Base-by-base conservation (phyloP, 1,140 invertebrate species). In the Cryptotermes secundus region DNA sequence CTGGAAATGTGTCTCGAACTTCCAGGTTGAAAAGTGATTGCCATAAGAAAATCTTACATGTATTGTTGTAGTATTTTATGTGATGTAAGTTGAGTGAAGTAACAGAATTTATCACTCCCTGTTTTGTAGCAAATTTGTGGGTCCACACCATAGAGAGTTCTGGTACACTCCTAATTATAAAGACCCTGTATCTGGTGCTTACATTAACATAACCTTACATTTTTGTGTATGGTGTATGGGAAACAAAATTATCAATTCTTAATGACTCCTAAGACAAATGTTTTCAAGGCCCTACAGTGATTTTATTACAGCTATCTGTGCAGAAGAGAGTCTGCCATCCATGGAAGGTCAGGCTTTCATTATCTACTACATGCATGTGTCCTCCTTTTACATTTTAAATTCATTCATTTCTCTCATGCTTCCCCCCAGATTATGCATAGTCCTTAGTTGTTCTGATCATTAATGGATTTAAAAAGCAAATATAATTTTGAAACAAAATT, bases 111-210 rank as follows among this genome's bases (percentile, higher is more conserved):
- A 7, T n/a, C 14, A 72, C n/a, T 14, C 9, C 31, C n/a, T 14
- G 14, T 72, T 59, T n/a, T 72, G 59, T 31, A 72, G 26, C 1
- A 16, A 72, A 72, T 10, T 12, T 72, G 59, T 72, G 59, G 3
- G 59, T 72, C 59, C 59, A 72, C 59, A 72, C n/a, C 59, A 26
- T 72, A 72, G 59, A 72, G 59, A 72, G n/a, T 31, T 72, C 6
- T 31, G n/a, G 26, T 72, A 31, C 59, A 72, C 26, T 72, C 14
- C 7, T 72, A 72, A 72, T 31, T 10, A 72, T n/a, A 31, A 72
- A n/a, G n/a, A n/a, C 59, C 14, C n/a, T 72, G 59, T 72, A 72
- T 72, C 59, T 72, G 59, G 59, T 72, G 59, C 59, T 72, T 72
- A 72, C 26, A n/a, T 72, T 72, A 72, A 72, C 59, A 72, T 72